phyloP scores from a whole-genome alignment of 1,140 invertebrate species.

The Trichonephila inaurata region DNA sequence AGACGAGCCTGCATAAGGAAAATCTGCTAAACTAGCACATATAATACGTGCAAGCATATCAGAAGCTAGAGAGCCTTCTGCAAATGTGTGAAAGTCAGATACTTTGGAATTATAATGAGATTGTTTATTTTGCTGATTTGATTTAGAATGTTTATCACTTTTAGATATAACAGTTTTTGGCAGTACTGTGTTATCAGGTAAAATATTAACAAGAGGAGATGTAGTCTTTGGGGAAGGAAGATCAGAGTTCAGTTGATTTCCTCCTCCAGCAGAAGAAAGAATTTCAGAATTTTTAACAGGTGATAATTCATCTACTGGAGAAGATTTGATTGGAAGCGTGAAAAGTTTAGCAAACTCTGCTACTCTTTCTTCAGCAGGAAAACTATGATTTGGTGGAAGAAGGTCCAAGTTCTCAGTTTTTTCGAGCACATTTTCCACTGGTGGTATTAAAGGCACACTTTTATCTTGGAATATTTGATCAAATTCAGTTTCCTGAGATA shows the following conservation, averaged over 20 bases:
- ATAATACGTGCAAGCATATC: slow-evolving; percentile 77
- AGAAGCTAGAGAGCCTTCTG: slow-evolving; percentile 71
- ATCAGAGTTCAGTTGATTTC: not conserved
- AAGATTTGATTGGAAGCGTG: slow-evolving; percentile 51
- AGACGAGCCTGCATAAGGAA: slow-evolving; percentile 77
- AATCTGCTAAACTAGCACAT: slow-evolving; percentile 78
- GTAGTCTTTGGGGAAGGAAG: slow-evolving; percentile 21
- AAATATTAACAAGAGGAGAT: slow-evolving; percentile 37
- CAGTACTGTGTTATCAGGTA: not conserved
- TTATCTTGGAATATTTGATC: slow-evolving; percentile 69
- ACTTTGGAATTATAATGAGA: slow-evolving; percentile 54
- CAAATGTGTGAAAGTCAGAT: slow-evolving; percentile 66
- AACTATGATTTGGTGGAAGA: slow-evolving; percentile 14
- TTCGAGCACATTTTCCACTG: slow-evolving; percentile 53
- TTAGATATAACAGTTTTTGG: slow-evolving; percentile 53
- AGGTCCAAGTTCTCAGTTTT: slow-evolving; percentile 55
- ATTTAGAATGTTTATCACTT: slow-evolving; percentile 64
- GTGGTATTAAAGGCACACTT: slow-evolving; percentile 72
- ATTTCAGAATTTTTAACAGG: slow-evolving; percentile 32
- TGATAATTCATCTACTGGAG: slow-evolving; percentile 23
- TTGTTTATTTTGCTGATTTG: slow-evolving; percentile 55
- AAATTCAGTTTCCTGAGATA: slow-evolving; percentile 71
- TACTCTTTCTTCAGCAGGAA: slow-evolving; percentile 55
- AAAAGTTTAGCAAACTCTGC: slow-evolving; percentile 69
- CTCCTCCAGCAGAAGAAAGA: not conserved